Evolutionary conservation across 2,797 vertebrate species (phyloP).

Genomic region (Monodelphis domestica): DNA sequence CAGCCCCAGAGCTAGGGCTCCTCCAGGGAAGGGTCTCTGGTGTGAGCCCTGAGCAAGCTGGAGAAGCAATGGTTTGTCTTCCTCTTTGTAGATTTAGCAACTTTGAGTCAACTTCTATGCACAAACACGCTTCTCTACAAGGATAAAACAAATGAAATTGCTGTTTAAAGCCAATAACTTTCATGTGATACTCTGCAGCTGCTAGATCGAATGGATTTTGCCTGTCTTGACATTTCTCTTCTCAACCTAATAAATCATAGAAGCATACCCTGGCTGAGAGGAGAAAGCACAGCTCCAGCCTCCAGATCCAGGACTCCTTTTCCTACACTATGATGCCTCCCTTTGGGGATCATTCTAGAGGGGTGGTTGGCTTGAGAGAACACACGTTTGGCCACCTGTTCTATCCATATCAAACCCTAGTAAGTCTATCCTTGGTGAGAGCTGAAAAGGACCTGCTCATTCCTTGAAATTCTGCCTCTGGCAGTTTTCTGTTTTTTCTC

Average conservation of each 20-base stretch:
- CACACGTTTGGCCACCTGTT: background rate
- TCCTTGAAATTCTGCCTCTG: slow-evolving; percentile 21
- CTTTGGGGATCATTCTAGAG: background rate
- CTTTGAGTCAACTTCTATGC: no score
- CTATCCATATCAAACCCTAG: background rate
- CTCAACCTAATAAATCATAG: background rate
- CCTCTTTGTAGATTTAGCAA: no score
- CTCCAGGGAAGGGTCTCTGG: no score
- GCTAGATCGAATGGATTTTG: background rate
- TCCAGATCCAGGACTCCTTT: background rate
- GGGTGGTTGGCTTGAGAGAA: background rate
- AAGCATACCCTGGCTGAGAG: background rate
- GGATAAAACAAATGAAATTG: no score
- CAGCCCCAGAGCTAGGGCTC: no score
- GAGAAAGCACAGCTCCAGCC: background rate
- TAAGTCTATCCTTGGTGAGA: background rate
- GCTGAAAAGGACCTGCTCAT: background rate
- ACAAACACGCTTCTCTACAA: no score
- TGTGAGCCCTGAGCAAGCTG: no score
- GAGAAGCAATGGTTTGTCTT: no score
- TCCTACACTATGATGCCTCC: background rate
- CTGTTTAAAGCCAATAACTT: no score
- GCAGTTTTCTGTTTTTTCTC: slow-evolving; percentile 35
- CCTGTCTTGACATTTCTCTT: background rate
- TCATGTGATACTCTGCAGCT: background rate